Percentiles rank a stretch among this genome's conserved stretches.
phyloP scores from a whole-genome alignment of 53 echinoderm and acorn worm species.

The Temnopleurus reevesii region DNA sequence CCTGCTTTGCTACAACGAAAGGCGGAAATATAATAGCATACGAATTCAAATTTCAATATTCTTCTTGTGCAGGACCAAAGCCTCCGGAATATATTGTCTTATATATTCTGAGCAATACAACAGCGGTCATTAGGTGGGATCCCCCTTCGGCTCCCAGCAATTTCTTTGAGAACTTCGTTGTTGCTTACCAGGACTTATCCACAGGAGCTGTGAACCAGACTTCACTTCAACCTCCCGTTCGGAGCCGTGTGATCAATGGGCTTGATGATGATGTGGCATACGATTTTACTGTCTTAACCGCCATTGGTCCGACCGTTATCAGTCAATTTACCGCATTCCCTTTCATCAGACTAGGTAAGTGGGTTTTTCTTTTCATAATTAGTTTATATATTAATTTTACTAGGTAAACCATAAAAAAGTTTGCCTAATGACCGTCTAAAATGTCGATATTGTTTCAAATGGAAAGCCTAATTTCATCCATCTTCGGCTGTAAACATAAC shows the following conservation, averaged over 20 bases:
- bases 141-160: slow-evolving; percentile 20
- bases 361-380: too few species aligned
- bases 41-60: too few species aligned
- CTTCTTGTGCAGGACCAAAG: neutral
- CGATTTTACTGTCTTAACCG: neutral
- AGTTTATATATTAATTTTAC: too few species aligned
- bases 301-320: neutral
- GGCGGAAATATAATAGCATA: too few species aligned
- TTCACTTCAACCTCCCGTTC: neutral
- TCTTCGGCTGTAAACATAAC: too few species aligned
- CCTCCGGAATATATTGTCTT: slow-evolving; percentile 7
- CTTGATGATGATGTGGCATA: neutral
- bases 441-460: too few species aligned
- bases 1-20: too few species aligned
- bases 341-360: slow-evolving; percentile 1
- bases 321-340: neutral
- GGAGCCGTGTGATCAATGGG: neutral
- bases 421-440: too few species aligned
- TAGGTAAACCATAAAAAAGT: too few species aligned
- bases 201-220: neutral
- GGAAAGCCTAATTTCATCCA: too few species aligned
- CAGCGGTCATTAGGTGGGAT: neutral
- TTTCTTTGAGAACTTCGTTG: neutral
- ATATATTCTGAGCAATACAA: neutral
- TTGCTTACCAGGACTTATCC: neutral